phyloP scores from a whole-genome alignment of 2,888 invertebrate genomes.

The Branchinecta sandiegonensis region DNA sequence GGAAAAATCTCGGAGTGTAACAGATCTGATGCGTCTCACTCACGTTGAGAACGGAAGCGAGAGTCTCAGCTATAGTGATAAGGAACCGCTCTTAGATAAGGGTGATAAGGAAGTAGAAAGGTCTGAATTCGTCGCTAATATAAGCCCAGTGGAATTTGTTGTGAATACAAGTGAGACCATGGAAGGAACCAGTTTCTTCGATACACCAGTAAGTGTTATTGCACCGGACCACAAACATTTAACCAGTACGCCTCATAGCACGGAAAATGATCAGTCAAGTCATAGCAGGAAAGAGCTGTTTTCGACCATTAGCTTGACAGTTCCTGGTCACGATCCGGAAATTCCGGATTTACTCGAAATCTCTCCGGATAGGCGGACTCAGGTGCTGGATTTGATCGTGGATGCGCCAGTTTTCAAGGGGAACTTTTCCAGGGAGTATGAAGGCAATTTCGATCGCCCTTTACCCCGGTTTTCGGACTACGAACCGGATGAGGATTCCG shows the following conservation, averaged over 20 bases:
- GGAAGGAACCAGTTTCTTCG: neutral
- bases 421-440: too few relatives aligned
- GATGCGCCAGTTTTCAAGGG: neutral
- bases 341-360: conserved; percentile 7
- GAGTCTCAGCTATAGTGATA: neutral
- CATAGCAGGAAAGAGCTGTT: neutral
- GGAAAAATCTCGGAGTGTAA: conserved; percentile 50
- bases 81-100: conserved; percentile 3
- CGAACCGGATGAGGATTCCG: too few relatives aligned
- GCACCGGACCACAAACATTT: neutral
- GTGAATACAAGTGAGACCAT: conserved; percentile 13
- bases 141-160: neutral
- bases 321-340: neutral
- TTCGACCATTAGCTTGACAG: neutral
- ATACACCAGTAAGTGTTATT: neutral
- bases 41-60: conserved; percentile 45
- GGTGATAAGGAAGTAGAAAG: too few relatives aligned
- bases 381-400: neutral
- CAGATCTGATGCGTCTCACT: conserved; percentile 50
- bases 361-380: conserved; percentile 1
- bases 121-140: neutral
- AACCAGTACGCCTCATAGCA: conserved; percentile 1
- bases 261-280: neutral
- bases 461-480: too few relatives aligned
- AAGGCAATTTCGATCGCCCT: too few relatives aligned